phyloP scores from a whole-genome alignment of 2,113 vertebrate genomes.

The Indicator maculatus region DNA sequence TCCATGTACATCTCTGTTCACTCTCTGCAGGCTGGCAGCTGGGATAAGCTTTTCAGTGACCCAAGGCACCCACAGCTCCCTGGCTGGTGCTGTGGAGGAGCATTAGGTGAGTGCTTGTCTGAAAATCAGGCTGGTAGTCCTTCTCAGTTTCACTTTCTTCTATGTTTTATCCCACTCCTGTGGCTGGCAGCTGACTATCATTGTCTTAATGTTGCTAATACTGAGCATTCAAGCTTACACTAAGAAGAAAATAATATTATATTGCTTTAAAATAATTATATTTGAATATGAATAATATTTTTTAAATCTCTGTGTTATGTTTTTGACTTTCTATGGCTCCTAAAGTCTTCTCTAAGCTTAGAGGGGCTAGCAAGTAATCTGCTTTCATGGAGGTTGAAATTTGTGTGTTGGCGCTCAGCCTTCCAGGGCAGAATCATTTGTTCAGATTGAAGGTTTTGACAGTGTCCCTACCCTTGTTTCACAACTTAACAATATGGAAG shows the following conservation, averaged over 20 bases:
- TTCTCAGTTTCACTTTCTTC: background rate
- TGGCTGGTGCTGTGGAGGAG: background rate
- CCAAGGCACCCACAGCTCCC: background rate
- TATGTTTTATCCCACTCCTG: background rate
- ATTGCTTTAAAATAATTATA: background rate
- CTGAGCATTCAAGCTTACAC: background rate
- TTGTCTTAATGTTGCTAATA: background rate
- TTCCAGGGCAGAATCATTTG: background rate
- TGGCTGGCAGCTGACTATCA: background rate
- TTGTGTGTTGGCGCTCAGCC: background rate
- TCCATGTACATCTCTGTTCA: rapidly evolving
- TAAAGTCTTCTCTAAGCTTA: background rate
- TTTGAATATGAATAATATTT: background rate
- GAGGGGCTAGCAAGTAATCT: background rate
- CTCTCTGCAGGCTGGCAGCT: background rate
- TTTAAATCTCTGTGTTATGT: background rate
- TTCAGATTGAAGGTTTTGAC: background rate
- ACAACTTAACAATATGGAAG: background rate
- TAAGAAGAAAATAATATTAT: background rate
- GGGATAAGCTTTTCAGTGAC: background rate
- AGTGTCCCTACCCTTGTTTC: background rate
- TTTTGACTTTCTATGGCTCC: background rate
- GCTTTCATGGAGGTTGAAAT: background rate
- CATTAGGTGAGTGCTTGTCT: background rate
- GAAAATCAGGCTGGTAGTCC: background rate